Evolutionary conservation across 2,113 vertebrate species (phyloP), one percentile per base, ranked within the genome.

Genomic region (Rana temporaria): DNA sequence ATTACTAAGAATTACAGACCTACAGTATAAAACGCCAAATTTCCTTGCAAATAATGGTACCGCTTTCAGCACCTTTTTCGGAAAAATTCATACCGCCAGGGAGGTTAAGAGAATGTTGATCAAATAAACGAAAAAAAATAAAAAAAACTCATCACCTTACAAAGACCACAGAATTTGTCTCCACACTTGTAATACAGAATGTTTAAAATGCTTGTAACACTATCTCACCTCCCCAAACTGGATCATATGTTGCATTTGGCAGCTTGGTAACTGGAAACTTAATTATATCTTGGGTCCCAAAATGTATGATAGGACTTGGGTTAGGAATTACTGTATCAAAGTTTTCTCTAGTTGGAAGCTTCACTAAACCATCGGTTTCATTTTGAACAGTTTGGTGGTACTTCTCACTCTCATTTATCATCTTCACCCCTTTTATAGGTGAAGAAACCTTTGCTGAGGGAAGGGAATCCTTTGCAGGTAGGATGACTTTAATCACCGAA

Each of bases 151-250:
- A 8, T 38, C 34, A 6, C 7, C 34, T 5, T 38, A 38, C 7
- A 38, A 5, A 38, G 34, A 38, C 26, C 26, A 30, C 34, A 38
- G 34, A 38, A 38, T 38, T 38, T 38, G 4, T 38, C 34, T 38
- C 34, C 34, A 38, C 34, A 8, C 4, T 38, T 2, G 34, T 38
- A 4, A 38, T 5, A 38, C 4, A 4, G 4, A 38, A 38, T 38
- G 34, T 4, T 38, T 2, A 11, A n/a, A 30, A 38, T 67, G 17
- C 17, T n/a, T 38, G 17, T 16, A 38, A 20, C n/a, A 0, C 6
- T 60, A 32, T 55, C 70, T 74, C n/a, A 74, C 71, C 71, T 74
- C 24, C 56, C 55, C 56, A 74, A 9, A 60, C 19, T 20, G 59
- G 5, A 34, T 60, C 26, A 74, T 30, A 60, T 59, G 12, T 22